Evolutionary conservation across 2,797 vertebrate species (phyloP).

Genomic region (Acanthurus leucopareius): DNA sequence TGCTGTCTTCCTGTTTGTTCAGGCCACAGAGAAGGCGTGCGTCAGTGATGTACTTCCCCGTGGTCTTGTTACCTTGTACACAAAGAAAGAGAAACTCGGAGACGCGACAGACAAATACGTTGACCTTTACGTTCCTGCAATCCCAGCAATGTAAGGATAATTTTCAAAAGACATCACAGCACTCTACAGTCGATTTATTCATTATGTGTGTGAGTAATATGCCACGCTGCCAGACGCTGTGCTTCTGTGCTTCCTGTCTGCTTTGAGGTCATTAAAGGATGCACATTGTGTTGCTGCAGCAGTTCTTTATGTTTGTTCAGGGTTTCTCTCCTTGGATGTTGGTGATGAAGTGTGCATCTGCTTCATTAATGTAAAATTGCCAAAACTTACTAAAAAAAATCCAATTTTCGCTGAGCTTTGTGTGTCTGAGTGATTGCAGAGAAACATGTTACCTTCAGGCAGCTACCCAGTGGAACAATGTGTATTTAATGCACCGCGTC

Average conservation of each 20-base stretch:
- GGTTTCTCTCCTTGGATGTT: not conserved
- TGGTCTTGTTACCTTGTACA: not conserved
- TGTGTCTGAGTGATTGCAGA: not conserved
- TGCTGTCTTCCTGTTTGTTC: slow-evolving; percentile 11
- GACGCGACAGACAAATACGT: not conserved
- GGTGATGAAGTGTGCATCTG: not conserved
- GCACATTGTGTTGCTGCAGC: not conserved
- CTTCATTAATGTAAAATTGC: slow-evolving; percentile 7
- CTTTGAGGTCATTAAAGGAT: not conserved
- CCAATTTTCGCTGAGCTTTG: not conserved
- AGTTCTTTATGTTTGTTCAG: not conserved
- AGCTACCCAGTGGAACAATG: not conserved
- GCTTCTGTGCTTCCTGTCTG: not conserved
- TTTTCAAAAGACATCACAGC: not conserved
- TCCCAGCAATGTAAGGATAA: not conserved
- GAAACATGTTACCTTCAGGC: not conserved
- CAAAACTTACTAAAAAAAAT: not conserved
- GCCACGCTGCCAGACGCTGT: not conserved
- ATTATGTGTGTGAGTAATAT: not conserved
- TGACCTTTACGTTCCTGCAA: slow-evolving; percentile 18
- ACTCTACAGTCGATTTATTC: not conserved
- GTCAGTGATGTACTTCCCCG: too few relatives aligned
- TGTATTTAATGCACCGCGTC: not conserved
- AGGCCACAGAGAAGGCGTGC: not conserved
- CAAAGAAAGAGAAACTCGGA: not conserved